Evolutionary conservation across 2,888 invertebrate genomes (phyloP).

Genomic region (Pecten maximus): DNA sequence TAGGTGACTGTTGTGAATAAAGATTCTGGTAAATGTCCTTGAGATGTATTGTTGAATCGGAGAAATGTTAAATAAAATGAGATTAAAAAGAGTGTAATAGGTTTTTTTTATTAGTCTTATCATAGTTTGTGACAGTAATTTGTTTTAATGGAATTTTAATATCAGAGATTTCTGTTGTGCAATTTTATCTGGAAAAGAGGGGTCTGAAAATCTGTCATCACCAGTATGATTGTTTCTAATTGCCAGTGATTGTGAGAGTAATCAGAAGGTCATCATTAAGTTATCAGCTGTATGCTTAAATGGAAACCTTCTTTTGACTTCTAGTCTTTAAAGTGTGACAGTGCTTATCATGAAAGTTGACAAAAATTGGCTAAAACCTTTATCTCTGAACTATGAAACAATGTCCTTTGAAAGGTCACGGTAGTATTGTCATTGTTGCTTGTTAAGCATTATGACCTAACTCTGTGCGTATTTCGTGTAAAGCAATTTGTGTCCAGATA

Average conservation of each 20-base stretch:
- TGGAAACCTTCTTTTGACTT: neutral
- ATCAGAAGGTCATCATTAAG: neutral
- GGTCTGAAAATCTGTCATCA: neutral
- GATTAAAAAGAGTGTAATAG: neutral
- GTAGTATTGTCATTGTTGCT: neutral
- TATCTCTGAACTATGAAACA: neutral
- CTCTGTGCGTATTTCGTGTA: neutral
- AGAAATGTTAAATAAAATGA: neutral
- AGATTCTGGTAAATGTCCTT: too few species aligned
- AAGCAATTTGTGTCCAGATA: neutral
- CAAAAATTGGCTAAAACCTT: too few species aligned
- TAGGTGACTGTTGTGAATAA: too few species aligned
- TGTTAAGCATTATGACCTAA: neutral
- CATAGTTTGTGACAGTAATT: too few species aligned
- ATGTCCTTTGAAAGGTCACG: neutral
- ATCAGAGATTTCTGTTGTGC: neutral
- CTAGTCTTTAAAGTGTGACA: neutral
- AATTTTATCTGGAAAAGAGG: neutral
- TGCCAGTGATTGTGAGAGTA: neutral
- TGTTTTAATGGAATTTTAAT: neutral
- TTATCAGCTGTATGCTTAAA: neutral
- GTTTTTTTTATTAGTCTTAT: too few species aligned
- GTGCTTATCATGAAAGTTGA: too few species aligned
- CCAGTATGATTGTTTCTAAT: neutral
- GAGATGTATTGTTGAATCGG: too few species aligned